These are phyloP conservation scores for Cercocebus atys DNA, from an alignment of 2,113 vertebrate genomes.

Conservation along the genomic window DNA sequence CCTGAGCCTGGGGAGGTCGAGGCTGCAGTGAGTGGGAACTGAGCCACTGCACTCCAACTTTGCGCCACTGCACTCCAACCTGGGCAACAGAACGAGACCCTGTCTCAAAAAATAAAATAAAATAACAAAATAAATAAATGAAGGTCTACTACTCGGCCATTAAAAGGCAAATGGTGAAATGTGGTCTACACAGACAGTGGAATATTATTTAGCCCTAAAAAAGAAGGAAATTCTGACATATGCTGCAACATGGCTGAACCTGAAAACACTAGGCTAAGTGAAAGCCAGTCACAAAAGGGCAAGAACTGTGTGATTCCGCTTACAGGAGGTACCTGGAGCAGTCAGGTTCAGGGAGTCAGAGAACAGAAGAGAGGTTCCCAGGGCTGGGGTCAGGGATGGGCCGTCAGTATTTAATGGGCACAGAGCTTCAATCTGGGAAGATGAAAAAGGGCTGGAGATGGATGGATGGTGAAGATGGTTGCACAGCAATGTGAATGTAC, in stretches of 20 bases:
- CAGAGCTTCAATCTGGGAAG: neutral
- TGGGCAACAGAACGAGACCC: no score
- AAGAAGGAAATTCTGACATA: neutral
- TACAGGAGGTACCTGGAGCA: fast-evolving
- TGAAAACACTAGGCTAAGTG: neutral
- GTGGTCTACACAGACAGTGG: neutral
- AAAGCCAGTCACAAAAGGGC: neutral
- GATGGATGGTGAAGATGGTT: neutral
- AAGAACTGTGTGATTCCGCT: fast-evolving
- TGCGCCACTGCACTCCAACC: no score
- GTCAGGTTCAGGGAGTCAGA: neutral
- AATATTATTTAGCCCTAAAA: neutral
- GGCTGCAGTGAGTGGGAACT: no score
- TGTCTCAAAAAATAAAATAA: no score
- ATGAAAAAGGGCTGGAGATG: neutral
- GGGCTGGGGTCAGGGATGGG: neutral
- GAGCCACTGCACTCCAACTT: no score
- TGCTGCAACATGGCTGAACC: fast-evolving
- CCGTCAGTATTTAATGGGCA: fast-evolving
- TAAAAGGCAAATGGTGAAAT: neutral
- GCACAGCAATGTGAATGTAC: fast-evolving
- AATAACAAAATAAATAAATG: neutral
- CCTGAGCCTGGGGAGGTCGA: no score
- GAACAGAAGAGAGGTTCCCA: fast-evolving
- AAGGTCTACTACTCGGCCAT: neutral